Evolutionary conservation across 2,113 vertebrate genomes (phyloP), one percentile per base, ranked within the genome.

Genomic region (Ramphastos sulfuratus): DNA sequence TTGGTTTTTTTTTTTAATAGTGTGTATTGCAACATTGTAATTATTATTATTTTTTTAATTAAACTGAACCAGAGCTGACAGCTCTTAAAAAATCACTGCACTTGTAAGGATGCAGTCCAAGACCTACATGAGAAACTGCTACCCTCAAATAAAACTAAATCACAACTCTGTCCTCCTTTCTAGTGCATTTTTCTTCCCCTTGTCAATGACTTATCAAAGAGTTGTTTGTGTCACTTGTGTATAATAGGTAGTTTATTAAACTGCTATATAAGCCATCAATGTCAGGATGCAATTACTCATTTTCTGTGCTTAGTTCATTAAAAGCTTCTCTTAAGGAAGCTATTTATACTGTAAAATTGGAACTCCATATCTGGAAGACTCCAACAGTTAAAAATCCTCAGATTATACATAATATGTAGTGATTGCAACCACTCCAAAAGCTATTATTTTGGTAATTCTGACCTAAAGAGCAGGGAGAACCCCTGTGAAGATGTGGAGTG

Each of bases 141-240:
- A 9, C 46, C 46, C 27, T 82, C 64, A 73, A 58, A 85, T 63
- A 85, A 25, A 50, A 31, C 12, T 54, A 73, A 93, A 93, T 84
- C 63, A 89, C 72, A 46, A 7, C 44, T 56, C 17, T 54, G 31
- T 76, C 21, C 74, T 77, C 44, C 60, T 28, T 31, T 5, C 25
- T 82, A 87, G 94, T 70, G 55, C 39, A 19, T 80, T 87, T 78
- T 70, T 8, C 42, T 93, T 80, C 60, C n/a, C 54, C 56, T 91
- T 89, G 82, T 56, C 79, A 79, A 35, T 39, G 39, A 89, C 65
- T 89, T 89, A 85, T 82, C 89, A 87, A 91, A 71, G 87, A 89
- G 71, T 10, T 89, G 39, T 63, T 92, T 80, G 87, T 84, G n/a
- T 18, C 48, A 21, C 91, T 89, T 78, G 25, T 28, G 42, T 42